Conservation (phyloP, 2,797 vertebrate genomes). For the Sebastes umbrosus region DNA sequence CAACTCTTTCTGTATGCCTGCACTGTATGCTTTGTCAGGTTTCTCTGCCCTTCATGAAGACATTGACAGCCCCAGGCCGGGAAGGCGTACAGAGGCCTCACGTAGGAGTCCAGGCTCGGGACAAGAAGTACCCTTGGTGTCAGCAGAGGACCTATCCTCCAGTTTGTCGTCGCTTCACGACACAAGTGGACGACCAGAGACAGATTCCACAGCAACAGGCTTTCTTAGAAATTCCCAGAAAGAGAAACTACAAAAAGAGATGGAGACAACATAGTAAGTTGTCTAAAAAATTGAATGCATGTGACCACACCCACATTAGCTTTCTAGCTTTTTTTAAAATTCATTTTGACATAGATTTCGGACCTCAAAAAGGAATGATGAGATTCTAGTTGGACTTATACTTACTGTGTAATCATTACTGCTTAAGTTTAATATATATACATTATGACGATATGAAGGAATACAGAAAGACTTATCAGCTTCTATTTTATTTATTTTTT, state of each 20-base stretch:
- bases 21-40: constrained; percentile 68
- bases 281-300: neutral
- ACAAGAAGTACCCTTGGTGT: constrained; percentile 88
- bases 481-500: neutral
- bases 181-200: constrained; percentile 76
- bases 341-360: neutral
- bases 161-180: constrained; percentile 90
- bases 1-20: neutral
- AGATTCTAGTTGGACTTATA: neutral
- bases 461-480: no score
- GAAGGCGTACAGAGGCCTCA: constrained; percentile 62
- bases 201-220: constrained; percentile 73
- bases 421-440: neutral
- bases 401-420: neutral
- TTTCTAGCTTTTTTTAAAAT: neutral
- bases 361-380: neutral
- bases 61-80: constrained; percentile 83
- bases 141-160: constrained; percentile 90
- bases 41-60: constrained; percentile 94
- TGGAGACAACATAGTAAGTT: constrained; percentile 82
- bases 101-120: constrained; percentile 58
- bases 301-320: neutral
- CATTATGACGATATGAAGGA: neutral
- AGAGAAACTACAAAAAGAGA: constrained; percentile 82
- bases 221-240: constrained; percentile 82